These are phyloP conservation scores for Pristiophorus japonicus DNA, from an alignment of 2,113 vertebrate genomes.

Conservation along the genomic window DNA sequence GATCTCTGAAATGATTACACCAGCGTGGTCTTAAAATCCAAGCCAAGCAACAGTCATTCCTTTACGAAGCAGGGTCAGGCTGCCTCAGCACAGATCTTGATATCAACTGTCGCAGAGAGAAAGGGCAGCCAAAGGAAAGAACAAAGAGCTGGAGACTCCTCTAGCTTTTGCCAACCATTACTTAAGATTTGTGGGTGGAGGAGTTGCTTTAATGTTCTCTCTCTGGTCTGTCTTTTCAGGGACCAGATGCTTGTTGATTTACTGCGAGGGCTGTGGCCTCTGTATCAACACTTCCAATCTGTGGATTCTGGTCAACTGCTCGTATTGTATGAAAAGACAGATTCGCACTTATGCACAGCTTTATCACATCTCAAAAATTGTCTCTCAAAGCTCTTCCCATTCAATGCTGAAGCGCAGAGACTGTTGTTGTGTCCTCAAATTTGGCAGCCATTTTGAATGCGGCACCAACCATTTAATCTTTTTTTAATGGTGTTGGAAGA, in stretches of 20 bases:
- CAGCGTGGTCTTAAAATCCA: neutral
- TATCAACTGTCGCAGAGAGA: neutral
- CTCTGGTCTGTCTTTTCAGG: neutral
- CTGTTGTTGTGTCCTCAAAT: neutral
- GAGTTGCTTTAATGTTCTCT: neutral
- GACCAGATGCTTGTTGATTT: slow-evolving; percentile 25
- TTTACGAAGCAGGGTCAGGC: slow-evolving; percentile 21
- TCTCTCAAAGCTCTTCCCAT: neutral
- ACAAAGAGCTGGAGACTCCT: neutral
- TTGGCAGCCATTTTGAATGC: neutral
- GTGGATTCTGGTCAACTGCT: neutral
- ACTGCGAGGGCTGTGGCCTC: neutral
- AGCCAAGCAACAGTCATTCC: slow-evolving; percentile 3
- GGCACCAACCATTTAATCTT: too few species aligned
- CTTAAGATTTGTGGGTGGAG: neutral
- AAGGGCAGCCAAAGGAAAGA: neutral
- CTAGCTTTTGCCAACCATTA: neutral
- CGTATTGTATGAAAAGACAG: neutral
- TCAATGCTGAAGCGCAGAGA: neutral
- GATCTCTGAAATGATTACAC: neutral
- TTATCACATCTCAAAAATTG: too few species aligned
- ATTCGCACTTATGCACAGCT: neutral
- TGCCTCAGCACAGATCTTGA: neutral
- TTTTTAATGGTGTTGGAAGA: too few species aligned
- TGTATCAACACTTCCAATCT: neutral